phyloP scores from a whole-genome alignment of 2,797 vertebrate species.

The Lycodopsis pacificus region DNA sequence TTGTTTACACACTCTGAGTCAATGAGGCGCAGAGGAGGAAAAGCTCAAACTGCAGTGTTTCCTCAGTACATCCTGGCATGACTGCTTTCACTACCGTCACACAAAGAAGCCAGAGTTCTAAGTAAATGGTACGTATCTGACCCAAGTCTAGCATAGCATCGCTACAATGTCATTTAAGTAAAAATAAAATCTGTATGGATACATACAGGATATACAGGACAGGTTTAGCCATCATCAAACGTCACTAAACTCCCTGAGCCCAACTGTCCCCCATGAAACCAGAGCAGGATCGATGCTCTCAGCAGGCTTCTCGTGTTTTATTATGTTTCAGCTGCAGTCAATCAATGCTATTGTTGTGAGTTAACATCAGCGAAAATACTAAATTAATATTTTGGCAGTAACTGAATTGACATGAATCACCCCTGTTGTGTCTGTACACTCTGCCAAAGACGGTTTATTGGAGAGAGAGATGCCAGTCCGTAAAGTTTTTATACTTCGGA shows the following conservation, averaged over 20 bases:
- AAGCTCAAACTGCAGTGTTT: conserved; percentile 53
- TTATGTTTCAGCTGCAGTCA: neutral
- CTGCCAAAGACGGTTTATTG: neutral
- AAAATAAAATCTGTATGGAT: neutral
- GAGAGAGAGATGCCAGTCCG: neutral
- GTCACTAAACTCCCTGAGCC: conserved; percentile 1
- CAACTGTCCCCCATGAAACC: conserved; percentile 23
- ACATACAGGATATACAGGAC: neutral
- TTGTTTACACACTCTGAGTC: conserved; percentile 69
- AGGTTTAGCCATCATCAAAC: neutral
- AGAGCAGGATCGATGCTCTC: conserved; percentile 28
- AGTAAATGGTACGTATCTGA: conserved; percentile 10
- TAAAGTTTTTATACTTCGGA: neutral
- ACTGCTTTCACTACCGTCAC: conserved; percentile 25
- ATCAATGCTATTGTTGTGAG: neutral
- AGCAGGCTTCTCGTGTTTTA: neutral
- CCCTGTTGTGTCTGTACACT: neutral
- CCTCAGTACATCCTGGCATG: conserved; percentile 32
- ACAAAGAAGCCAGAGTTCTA: conserved; percentile 24
- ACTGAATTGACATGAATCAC: neutral
- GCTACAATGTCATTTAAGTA: neutral
- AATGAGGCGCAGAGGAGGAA: conserved; percentile 57
- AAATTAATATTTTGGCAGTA: neutral
- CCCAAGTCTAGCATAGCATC: neutral
- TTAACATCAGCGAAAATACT: neutral